Evolutionary conservation across 2,113 vertebrate species (phyloP), one percentile per base, ranked within the genome.

Genomic region (Vulpes ferrilata): DNA sequence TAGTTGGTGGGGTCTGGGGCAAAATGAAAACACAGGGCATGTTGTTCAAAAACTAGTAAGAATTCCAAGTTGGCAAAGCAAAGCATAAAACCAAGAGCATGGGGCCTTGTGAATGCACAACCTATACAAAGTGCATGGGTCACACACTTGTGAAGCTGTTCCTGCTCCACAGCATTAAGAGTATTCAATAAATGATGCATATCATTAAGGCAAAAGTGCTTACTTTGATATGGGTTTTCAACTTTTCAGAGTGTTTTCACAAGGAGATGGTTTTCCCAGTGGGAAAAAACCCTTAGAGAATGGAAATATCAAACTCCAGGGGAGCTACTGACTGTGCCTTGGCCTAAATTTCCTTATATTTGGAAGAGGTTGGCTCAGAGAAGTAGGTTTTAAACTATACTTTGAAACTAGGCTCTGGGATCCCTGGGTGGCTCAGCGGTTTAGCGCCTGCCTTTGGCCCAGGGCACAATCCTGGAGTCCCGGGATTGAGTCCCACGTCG

Each of bases 31-130:
- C n/a, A 91, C 6, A 69, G 12, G 27, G 3, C 3, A 12, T 19
- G 64, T 79, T 88, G 2, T 79, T 93, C 64, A 93, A 91, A 94
- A 96, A 15, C 23, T 69, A 38, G 27, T 74, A 67, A 95, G 30
- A 85, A 84, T 81, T 80, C 74, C 84, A 95, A 64, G 43, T 80
- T 11, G 25, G 57, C 23, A 78, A 35, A 35, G 25, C 2, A 60
- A 30, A 94, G 38, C 57, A 64, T 55, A 65, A 88, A 96, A 51
- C 27, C 55, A 85, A 80, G 62, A 74, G 27, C 67, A 60, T 5
- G n/a, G 10, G 55, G 27, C 12, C 60, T 76, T 78, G 35, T 78
- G 65, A 73, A 6, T 0, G 11, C 8, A 16, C 9, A 5, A 30
- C 13, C 27, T 74, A 7, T 1, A 23, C 20, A 27, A 38, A 38